A percentile compares a stretch with the other conserved stretches of the same genome.
phyloP scores from a whole-genome alignment of 2,113 vertebrate genomes.

The Pelecanoides urinatrix region DNA sequence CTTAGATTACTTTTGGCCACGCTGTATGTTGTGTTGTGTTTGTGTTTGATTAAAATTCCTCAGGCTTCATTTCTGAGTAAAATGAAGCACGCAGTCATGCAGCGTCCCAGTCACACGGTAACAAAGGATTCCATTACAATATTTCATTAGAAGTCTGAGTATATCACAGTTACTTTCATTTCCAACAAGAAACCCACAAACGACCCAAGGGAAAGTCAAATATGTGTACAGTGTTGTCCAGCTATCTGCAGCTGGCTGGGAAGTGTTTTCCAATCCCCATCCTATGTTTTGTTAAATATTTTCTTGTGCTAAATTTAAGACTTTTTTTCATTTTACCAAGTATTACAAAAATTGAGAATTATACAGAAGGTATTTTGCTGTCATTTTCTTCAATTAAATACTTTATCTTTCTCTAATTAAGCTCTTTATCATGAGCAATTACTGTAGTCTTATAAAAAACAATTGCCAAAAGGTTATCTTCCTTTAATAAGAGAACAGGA shows the following conservation, averaged over 20 bases:
- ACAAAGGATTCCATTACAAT: slow-evolving; percentile 23
- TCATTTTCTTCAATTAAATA: slow-evolving; percentile 4
- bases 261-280: background rate
- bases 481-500: slow-evolving; percentile 37
- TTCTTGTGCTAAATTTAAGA: background rate
- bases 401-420: slow-evolving; percentile 44
- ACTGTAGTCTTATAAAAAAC: background rate
- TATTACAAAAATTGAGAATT: background rate
- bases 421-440: slow-evolving; percentile 31
- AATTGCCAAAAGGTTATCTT: slow-evolving; percentile 49
- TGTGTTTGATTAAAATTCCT: slow-evolving; percentile 40
- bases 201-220: background rate
- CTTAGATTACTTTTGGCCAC: background rate
- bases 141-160: slow-evolving; percentile 14
- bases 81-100: background rate
- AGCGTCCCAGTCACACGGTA: slow-evolving; percentile 18
- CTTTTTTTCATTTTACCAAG: background rate
- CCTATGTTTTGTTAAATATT: background rate
- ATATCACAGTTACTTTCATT: slow-evolving; percentile 4
- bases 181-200: background rate
- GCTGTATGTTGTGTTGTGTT: background rate
- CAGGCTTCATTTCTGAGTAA: background rate
- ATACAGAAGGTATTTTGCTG: background rate
- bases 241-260: slow-evolving; percentile 28
- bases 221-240: background rate